Evolutionary conservation across 2,113 vertebrate species (phyloP), one percentile per base, ranked within the genome.

Genomic region (Oryzias celebensis): DNA sequence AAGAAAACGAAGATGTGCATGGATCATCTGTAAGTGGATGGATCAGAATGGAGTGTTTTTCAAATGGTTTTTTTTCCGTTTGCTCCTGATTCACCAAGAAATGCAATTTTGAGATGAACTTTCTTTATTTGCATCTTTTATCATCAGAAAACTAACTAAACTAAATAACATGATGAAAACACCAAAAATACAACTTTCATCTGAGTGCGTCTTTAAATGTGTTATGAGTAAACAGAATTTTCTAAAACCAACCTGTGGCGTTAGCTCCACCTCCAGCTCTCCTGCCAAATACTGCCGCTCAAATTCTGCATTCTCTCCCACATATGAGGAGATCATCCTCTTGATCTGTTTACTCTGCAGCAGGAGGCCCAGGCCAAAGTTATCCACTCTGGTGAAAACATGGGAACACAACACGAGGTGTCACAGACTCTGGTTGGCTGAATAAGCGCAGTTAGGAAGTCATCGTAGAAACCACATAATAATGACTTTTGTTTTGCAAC

Each of bases 231-330:
- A 7, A 15, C 8, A 13, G 16, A 7, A n/a, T 48, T 48, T 12
- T 16, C 14, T 48, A 50, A 62, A 16, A 68, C 89, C 83, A 78
- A 98, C 96, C 94, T 98, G 96, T 2, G 97, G 97, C 0, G 95
- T 97, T 50, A 99, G 90, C 73, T 99, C 97, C 69, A 99, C 97
- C 89, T 99, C 97, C 78, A 99, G 84, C 85, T 98, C 97, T 2
- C 97, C 97, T 4, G 91, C 57, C 22, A 99, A 92, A 85, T 94
- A 99, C 57, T 98, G 97, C 3, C 96, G 92, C 77, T 99, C 97
- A 91, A 99, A 98, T 83, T 98, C 97, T 23, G 89, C 93, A 0
- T 99, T 99, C 86, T 98, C 97, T 59, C 97, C 97, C n/a, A 98
- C 97, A 0, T 99, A 99, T 0, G 97, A 98, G 0, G 96, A 94